Conservation (phyloP, 2,113 vertebrate genomes). For the Podarcis cretensis region DNA sequence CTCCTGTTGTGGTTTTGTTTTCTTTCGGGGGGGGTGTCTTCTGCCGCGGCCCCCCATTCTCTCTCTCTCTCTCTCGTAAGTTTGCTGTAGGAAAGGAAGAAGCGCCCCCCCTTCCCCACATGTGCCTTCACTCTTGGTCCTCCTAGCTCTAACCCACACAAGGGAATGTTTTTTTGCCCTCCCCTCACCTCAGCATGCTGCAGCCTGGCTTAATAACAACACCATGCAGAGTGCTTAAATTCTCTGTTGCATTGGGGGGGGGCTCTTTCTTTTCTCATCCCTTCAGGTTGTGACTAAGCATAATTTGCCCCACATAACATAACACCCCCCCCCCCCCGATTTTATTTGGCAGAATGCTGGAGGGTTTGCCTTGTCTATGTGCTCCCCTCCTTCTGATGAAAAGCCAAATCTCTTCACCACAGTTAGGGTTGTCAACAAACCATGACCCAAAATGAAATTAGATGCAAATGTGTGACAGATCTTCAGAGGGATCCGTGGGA, state of each 20-base stretch:
- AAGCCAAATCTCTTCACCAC: not conserved
- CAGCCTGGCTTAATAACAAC: not conserved
- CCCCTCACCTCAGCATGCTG: not conserved
- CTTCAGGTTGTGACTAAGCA: not conserved
- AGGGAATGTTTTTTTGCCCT: not conserved
- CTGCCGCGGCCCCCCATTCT: too few relatives aligned
- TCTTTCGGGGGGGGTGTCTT: too few relatives aligned
- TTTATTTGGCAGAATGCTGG: too few relatives aligned
- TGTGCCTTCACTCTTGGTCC: not conserved
- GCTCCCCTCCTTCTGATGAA: not conserved
- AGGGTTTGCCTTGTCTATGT: not conserved
- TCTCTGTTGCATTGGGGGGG: not conserved
- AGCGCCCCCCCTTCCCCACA: conserved; percentile 5
- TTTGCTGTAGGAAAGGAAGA: conserved; percentile 27
- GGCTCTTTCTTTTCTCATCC: not conserved
- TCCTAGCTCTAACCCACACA: not conserved
- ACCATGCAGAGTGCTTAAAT: not conserved
- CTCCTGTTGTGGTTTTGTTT: not conserved
- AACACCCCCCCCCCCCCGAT: too few relatives aligned
- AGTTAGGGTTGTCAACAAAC: not conserved
- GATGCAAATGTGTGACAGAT: not conserved
- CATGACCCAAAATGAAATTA: not conserved
- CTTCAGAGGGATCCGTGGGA: not conserved
- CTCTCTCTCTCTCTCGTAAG: too few relatives aligned
- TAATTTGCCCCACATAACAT: not conserved